phyloP scores from a whole-genome alignment of 2,113 vertebrate species.

The Geococcyx californianus region DNA sequence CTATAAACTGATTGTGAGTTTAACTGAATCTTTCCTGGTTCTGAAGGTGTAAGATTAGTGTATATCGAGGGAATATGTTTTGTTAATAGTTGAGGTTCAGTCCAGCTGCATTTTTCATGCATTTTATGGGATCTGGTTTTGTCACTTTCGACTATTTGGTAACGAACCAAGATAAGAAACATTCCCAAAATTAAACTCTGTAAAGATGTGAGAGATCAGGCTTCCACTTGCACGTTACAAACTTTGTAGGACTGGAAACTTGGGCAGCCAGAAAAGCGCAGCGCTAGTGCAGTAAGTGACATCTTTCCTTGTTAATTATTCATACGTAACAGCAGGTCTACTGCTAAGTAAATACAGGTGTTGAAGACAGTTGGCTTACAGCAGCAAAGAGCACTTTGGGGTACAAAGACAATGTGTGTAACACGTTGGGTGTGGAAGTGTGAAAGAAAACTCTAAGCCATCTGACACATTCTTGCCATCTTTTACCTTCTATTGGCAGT shows the following conservation, averaged over 20 bases:
- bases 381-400: neutral
- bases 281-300: neutral
- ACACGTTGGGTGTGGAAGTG: neutral
- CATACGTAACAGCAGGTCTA: neutral
- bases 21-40: conserved; percentile 63
- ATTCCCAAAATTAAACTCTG: neutral
- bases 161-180: conserved; percentile 8
- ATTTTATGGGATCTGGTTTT: conserved; percentile 40
- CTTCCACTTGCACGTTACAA: neutral
- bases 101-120: conserved; percentile 43
- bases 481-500: neutral
- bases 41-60: conserved; percentile 47
- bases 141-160: conserved; percentile 31
- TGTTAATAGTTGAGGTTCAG: conserved; percentile 35
- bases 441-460: neutral
- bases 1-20: conserved; percentile 47
- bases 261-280: neutral
- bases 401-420: neutral
- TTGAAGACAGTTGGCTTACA: neutral
- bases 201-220: neutral
- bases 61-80: conserved; percentile 29
- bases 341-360: neutral
- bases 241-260: neutral
- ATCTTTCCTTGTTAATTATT: conserved; percentile 9
- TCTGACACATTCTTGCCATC: neutral